A percentile compares a stretch with the other conserved stretches of the same genome.
These are phyloP conservation scores for Callopanchax toddi DNA, from an alignment of 2,113 vertebrate species.

Conservation along the genomic window DNA sequence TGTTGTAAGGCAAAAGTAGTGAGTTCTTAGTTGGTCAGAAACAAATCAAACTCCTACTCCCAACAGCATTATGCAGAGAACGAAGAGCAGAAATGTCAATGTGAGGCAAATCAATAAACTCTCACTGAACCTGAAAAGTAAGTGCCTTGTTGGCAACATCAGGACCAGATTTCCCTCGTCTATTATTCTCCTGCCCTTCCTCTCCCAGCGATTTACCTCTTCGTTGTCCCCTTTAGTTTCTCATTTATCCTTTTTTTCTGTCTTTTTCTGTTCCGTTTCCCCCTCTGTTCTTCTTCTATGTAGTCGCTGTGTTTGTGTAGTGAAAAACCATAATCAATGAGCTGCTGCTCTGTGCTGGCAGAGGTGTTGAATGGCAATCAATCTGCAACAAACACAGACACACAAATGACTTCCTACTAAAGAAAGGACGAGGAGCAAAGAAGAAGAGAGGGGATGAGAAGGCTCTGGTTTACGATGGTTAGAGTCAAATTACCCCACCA, in stretches of 20 bases:
- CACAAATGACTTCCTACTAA: constrained; percentile 16
- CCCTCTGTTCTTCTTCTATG: background rate
- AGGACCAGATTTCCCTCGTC: constrained; percentile 9
- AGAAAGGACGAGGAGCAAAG: no score
- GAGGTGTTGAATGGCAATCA: constrained; percentile 66
- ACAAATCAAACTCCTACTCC: background rate
- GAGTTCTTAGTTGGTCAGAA: constrained; percentile 1
- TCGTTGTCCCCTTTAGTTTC: background rate
- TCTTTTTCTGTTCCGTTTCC: constrained; percentile 12
- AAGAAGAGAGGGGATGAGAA: background rate
- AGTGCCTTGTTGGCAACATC: constrained; percentile 27
- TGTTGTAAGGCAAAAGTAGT: constrained; percentile 1
- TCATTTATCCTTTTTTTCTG: background rate
- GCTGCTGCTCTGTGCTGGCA: constrained; percentile 44
- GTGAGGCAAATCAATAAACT: constrained; percentile 43
- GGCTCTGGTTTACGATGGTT: background rate
- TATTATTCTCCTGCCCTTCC: background rate
- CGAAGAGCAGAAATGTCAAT: constrained; percentile 40
- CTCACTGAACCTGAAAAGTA: constrained; percentile 36
- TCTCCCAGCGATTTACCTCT: background rate
- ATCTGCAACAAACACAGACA: constrained; percentile 49
- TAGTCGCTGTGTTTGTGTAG: constrained; percentile 45
- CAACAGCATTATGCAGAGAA: constrained; percentile 34
- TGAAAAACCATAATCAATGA: constrained; percentile 66
- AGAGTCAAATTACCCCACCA: no score